Base-by-base conservation (phyloP, 2,113 vertebrate species). In the Microcebus ravelobensis region DNA sequence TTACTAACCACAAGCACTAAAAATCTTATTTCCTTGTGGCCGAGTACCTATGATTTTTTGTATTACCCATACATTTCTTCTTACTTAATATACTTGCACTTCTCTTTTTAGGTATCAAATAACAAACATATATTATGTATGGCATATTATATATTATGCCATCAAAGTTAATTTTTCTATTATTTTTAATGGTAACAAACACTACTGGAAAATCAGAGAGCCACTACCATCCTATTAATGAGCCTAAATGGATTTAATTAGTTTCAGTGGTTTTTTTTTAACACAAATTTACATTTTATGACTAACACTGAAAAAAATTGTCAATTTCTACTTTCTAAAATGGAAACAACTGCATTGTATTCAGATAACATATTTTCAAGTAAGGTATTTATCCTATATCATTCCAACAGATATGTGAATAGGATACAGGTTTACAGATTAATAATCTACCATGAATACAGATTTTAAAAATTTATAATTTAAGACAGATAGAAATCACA, bases 271-370 rank as follows among this genome's bases (percentile, higher is more conserved):
- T 1, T 6, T 94, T 74, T 86, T 95, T 74, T 34, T 18, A 48
- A 67, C 14, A 84, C 83, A 48, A 77, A 84, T n/a, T 84, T 23
- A 67, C 50, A 88, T 31, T 80, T 88, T 67, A 8, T 85, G 13
- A 80, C 39, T 50, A 81, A 81, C 4, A 52, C 34, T 94, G 12
- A 76, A 68, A 84, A 55, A 77, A 31, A 79, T 57, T 25, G 31
- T 92, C 48, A 76, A 15, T 67, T 86, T 91, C 67, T 82, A 55
- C 12, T 79, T 10, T 5, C 13, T 86, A 55, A 96, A 96, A 87
- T 9, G 29, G 14, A 95, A 95, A 91, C 48, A 95, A 87, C 25
- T 55, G 0, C 15, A 27, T 88, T 82, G 42, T 67, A 90, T 31
- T 86, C 77, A 65, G 4, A 59, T 55, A 81, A 57, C 2, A 1